Base-by-base conservation (phyloP, 2,113 vertebrate genomes). In the Argyrosomus japonicus region DNA sequence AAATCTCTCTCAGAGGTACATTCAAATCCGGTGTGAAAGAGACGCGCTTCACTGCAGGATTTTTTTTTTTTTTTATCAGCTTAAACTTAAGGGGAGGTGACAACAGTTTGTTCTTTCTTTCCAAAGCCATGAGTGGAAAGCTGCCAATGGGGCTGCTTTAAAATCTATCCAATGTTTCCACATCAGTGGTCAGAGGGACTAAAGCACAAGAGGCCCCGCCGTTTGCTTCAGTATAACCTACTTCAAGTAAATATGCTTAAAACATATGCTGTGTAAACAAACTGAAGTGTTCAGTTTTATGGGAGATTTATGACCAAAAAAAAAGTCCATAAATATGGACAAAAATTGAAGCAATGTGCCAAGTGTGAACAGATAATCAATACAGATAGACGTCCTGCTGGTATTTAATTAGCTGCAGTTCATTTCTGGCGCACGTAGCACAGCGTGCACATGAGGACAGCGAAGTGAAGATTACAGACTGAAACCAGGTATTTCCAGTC, bases 161-260 rank as follows among this genome's bases (percentile, higher is more conserved):
- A 91, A 92, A 90, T 95, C 93, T 53, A 95, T 95, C 40, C 48
- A 40, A 86, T 92, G 65, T 81, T 92, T 94, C 89, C 60, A 67
- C 87, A 84, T 88, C 89, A 87, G 40, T 68, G 61, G 61, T 3
- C 19, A 48, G 48, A 68, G 50, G 73, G 29, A 75, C 18, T 2
- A 23, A 56, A 77, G 47, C 62, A 64, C 68, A 48, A 47, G 27
- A 40, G 47, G 36, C 67, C 25, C 51, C 68, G 21, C 51, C 23
- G 62, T 48, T 75, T 63, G 47, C 8, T 36, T 69, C 32, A 25
- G 7, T 48, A 47, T 48, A 1, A 76, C 69, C 14, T 23, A 6
- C 21, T 53, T 32, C 18, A 56, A 71, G 69, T 65, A 54, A 68
- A 60, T 54, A 0, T 9, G 6, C 15, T 60, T 36, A n/a, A 32